Base-by-base conservation (phyloP, 2,888 invertebrate species). In the Mimachlamys varia region DNA sequence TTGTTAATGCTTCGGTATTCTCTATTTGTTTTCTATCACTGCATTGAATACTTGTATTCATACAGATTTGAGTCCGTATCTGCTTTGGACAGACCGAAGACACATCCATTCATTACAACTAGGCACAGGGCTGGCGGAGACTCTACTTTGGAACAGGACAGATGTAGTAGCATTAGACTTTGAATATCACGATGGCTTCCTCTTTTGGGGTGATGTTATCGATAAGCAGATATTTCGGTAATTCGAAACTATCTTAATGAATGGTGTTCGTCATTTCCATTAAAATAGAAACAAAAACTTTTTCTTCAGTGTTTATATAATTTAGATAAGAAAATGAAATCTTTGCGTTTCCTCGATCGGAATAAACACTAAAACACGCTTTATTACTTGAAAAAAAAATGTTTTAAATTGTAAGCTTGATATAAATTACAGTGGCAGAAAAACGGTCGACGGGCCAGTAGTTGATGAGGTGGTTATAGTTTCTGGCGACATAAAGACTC, bases 141-240 rank as follows among this genome's bases (percentile, higher is more conserved):
- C 98, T 37, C 98, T 99, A 93, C 98, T 99, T 22, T 98, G 98
- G 95, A 98, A 98, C 93, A 98, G 99, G 0, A 98, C 98, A 96
- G 98, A 98, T 88, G 99, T 99, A 0, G 98, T 99, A 0, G 99
- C 99, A 0, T 97, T 99, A 89, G 99, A 99, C 97, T 99, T 98
- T 97, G 98, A 99, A 37, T 99, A 98, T 96, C 97, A 98, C 90
- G 98, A 98, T 0, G 98, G 98, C 92, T 98, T 98, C 98, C 98
- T 99, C 93, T 99, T 99, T 96, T 99, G 99, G 99, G 99, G 99
- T 95, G 99, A 99, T 97, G 98, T 99, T 49, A 98, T 98, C 58
- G 98, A 98, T 95, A 98, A 98, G 96, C 98, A 98, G 97, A 99
- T 99, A 95, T 98, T 98, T 97, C 99, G 98, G 98, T 98, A 95